Evolutionary conservation across 2,888 invertebrate species (phyloP), one percentile per base, ranked within the genome.

Genomic region (Megalurothrips usitatus): DNA sequence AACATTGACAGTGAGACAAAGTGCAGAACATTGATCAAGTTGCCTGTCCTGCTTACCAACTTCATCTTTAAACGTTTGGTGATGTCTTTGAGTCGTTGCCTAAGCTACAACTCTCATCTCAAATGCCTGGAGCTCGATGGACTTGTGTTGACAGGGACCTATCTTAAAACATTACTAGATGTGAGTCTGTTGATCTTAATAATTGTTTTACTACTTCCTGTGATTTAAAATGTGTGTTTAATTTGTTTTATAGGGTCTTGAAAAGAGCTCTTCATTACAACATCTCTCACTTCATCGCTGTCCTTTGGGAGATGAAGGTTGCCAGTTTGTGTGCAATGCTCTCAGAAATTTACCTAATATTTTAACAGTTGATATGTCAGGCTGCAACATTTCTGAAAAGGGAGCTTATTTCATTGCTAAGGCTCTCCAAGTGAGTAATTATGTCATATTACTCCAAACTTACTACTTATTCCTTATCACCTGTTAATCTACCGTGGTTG

Each of bases 251-350:
- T 84, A 92, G 90, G 91, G 91, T 11, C 85, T 94, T 9, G 88
- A 91, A 79, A 87, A 88, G 28, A 94, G 92, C 84, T 90, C 89
- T 84, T 91, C 90, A 26, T 87, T 95, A 0, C 92, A 91, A 85
- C 91, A 91, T 83, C 85, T 95, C 78, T 92, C 92, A 80, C 89
- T 95, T 82, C 90, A 91, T 80, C 90, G 92, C 19, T 93, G 93
- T 83, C 88, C 90, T 83, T 90, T 95, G 82, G 92, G 92, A 0
- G 94, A 95, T 86, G 89, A 89, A 28, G 94, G 94, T 6, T 94
- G 94, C 85, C 89, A 92, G 82, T 88, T 92, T 8, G 86, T 95
- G 17, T 94, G 94, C 85, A 90, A 90, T 82, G 91, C 92, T 0
- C 89, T 94, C 79, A 90, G 92, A 79, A 90, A 91, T 84, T 88